Evolutionary conservation across 2,113 vertebrate genomes (phyloP).

Genomic region (Sander vitreus): DNA sequence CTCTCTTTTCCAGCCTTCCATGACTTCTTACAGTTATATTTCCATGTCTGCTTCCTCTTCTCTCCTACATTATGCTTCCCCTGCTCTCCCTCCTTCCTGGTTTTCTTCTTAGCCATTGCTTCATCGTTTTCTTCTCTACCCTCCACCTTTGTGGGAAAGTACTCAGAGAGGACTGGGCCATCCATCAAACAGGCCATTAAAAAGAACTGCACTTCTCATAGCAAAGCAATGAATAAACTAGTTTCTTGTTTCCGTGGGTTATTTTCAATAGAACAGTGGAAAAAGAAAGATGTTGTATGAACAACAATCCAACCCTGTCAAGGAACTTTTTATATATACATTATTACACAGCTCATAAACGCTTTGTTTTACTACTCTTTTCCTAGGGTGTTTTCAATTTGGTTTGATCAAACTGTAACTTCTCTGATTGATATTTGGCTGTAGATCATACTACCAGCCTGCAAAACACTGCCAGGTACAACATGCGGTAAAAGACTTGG

Average conservation of each 20-base stretch:
- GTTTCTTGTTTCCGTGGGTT: constrained; percentile 23
- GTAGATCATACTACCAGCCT: constrained; percentile 9
- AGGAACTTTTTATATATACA: constrained; percentile 42
- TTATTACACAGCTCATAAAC: constrained; percentile 50
- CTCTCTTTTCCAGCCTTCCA: constrained; percentile 26
- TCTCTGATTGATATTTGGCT: constrained; percentile 58
- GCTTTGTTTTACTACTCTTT: constrained; percentile 52
- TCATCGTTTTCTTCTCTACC: constrained; percentile 8
- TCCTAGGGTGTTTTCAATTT: constrained; percentile 44
- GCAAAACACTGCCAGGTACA: constrained; percentile 36
- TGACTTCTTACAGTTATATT: constrained; percentile 18
- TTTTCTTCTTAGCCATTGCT: constrained; percentile 23
- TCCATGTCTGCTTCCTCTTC: constrained; percentile 18
- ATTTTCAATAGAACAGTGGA: constrained; percentile 33
- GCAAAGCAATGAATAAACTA: constrained; percentile 43
- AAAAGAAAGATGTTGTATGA: constrained; percentile 37
- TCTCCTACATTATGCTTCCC: background rate
- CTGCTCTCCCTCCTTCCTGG: background rate
- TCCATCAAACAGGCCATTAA: constrained; percentile 56
- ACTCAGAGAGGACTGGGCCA: constrained; percentile 9
- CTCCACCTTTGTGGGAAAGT: constrained; percentile 31
- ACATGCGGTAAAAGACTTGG: constrained; percentile 36
- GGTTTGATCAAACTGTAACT: constrained; percentile 53
- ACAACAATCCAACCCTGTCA: constrained; percentile 37
- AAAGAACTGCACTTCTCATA: constrained; percentile 41